Percentiles rank a stretch among this genome's conserved stretches.
Conservation (phyloP, 1,140 invertebrate species). For the Lepidotrigona ventralis region DNA sequence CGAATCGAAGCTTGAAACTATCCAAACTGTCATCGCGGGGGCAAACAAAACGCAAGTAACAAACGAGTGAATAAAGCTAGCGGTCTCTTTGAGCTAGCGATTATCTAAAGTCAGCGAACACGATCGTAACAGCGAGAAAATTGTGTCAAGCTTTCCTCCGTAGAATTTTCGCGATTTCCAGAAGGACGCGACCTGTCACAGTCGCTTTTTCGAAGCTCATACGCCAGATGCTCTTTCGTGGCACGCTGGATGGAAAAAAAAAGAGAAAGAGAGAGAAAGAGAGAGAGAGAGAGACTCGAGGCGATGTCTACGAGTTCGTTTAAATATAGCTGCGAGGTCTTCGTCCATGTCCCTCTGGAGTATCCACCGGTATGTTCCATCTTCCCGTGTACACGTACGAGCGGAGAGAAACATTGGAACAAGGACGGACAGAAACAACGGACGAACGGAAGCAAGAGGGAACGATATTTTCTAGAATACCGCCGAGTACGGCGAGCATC, state of each 20-base stretch:
- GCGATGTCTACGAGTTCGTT: slow-evolving; percentile 64
- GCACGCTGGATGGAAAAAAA: slow-evolving; percentile 53
- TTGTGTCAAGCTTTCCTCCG: slow-evolving; percentile 7
- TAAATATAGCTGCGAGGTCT: slow-evolving; percentile 71
- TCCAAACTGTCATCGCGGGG: no score
- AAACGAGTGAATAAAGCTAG: not conserved
- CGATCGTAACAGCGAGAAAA: not conserved
- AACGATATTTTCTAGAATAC: slow-evolving; percentile 33
- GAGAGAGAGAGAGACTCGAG: slow-evolving; percentile 52
- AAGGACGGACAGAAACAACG: not conserved
- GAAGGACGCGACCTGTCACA: slow-evolving; percentile 1
- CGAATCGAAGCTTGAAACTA: not conserved
- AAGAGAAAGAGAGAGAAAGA: no score
- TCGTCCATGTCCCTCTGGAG: slow-evolving; percentile 52
- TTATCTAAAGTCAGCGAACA: not conserved
- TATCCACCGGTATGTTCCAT: slow-evolving; percentile 49
- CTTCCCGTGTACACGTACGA: slow-evolving; percentile 23
- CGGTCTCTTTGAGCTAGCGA: not conserved
- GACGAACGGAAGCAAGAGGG: slow-evolving; percentile 2
- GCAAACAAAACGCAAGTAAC: no score
- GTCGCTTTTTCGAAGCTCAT: slow-evolving; percentile 32
- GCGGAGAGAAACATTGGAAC: not conserved
- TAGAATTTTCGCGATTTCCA: slow-evolving; percentile 8
- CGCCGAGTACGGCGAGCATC: not conserved
- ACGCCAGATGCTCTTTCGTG: slow-evolving; percentile 47